Evolutionary conservation across 1,140 invertebrate species (phyloP).

Genomic region (Tenebrio molitor): DNA sequence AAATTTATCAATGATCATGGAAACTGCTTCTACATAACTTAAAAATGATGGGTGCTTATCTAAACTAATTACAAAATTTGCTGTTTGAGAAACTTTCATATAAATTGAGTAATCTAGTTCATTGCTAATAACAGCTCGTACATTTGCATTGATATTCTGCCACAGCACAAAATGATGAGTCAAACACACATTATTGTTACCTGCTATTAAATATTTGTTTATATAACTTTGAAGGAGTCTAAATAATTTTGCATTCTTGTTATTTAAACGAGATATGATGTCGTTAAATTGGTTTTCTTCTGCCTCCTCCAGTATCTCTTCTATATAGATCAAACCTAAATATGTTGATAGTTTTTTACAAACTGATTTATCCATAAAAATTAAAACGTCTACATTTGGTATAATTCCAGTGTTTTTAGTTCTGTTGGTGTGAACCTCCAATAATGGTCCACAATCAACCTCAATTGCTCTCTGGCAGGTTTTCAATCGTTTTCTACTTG

Average conservation of each 20-base stretch:
- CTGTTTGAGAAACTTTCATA: constrained; percentile 2
- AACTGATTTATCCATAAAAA: constrained; percentile 20
- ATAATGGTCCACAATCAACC: constrained; percentile 7
- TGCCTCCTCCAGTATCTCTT: constrained; percentile 10
- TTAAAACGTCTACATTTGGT: constrained; percentile 19
- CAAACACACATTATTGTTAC: constrained; percentile 26
- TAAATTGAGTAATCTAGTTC: constrained; percentile 15
- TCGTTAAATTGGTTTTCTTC: constrained; percentile 19
- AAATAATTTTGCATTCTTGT: constrained; percentile 11
- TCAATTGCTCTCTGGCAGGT: constrained; percentile 8
- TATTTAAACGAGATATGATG: constrained; percentile 3
- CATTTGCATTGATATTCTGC: constrained; percentile 19
- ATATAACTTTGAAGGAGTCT: constrained; percentile 20
- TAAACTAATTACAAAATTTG: constrained; percentile 16
- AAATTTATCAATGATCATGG: constrained; percentile 15
- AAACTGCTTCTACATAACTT: constrained; percentile 18
- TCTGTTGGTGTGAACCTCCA: constrained; percentile 15
- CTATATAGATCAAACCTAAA: constrained; percentile 22
- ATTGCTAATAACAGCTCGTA: background rate
- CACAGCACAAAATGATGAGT: constrained; percentile 22
- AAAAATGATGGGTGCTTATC: constrained; percentile 18
- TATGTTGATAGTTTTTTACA: constrained; percentile 23
- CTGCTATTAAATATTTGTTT: constrained; percentile 24
- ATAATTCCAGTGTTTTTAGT: constrained; percentile 7
- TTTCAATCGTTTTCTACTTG: constrained; percentile 14